These are phyloP conservation scores for Leptoclinus maculatus DNA, from an alignment of 2,797 vertebrate genomes.

Conservation along the genomic window DNA sequence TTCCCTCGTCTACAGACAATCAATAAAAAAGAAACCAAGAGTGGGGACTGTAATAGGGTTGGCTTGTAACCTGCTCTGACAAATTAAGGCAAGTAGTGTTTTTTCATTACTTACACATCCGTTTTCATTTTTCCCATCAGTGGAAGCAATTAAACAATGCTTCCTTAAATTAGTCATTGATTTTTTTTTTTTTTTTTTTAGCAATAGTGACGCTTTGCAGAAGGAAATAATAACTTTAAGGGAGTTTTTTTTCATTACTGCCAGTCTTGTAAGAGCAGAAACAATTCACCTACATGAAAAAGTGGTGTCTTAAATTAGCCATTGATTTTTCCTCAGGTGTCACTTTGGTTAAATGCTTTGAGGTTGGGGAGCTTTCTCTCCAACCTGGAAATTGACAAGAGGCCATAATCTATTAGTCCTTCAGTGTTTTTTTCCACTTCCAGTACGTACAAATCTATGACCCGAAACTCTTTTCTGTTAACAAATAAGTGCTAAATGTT, in stretches of 20 bases:
- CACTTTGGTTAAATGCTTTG: slow-evolving; percentile 80
- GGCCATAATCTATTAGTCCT: slow-evolving; percentile 64
- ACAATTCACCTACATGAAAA: slow-evolving; percentile 76
- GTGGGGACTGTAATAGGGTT: slow-evolving; percentile 62
- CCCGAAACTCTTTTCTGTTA: background rate
- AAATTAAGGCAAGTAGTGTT: slow-evolving; percentile 81
- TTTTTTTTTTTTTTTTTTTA: slow-evolving; percentile 62
- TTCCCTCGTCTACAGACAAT: slow-evolving; percentile 68
- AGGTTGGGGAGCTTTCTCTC: slow-evolving; percentile 60
- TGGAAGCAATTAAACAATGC: slow-evolving; percentile 83
- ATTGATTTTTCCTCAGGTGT: slow-evolving; percentile 83
- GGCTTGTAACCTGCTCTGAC: slow-evolving; percentile 75
- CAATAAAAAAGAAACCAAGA: slow-evolving; percentile 66
- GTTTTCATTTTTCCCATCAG: slow-evolving; percentile 82
- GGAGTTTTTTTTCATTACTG: slow-evolving; percentile 66
- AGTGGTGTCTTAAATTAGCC: slow-evolving; percentile 77
- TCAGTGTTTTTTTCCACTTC: background rate
- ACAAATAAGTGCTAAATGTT: background rate
- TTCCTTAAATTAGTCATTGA: slow-evolving; percentile 84
- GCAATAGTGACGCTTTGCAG: slow-evolving; percentile 77
- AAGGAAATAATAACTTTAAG: slow-evolving; percentile 82
- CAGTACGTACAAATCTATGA: slow-evolving; percentile 40
- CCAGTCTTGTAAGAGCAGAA: slow-evolving; percentile 56
- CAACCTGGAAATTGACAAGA: slow-evolving; percentile 70
- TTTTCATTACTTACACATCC: slow-evolving; percentile 83